Evolutionary conservation across 2,113 vertebrate species (phyloP).

Genomic region (Tupaia chinensis): DNA sequence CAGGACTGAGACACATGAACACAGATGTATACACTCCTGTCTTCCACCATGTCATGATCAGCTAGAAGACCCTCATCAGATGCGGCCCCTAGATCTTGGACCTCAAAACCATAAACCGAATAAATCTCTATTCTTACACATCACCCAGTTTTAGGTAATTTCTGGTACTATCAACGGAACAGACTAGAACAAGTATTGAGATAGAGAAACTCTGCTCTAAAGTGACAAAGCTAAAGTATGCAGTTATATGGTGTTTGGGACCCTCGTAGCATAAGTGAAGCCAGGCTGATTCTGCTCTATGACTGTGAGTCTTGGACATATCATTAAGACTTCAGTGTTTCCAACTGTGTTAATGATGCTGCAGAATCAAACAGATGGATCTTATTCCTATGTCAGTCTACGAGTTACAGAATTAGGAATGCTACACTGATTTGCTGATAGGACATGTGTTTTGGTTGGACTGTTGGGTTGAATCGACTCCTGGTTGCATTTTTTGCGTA

Average conservation of each 20-base stretch:
- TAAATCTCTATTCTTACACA: too few species aligned
- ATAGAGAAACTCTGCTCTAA: background rate
- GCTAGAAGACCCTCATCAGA: too few species aligned
- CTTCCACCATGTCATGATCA: too few species aligned
- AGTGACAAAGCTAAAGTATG: background rate
- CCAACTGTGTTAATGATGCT: constrained; percentile 63
- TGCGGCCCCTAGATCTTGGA: too few species aligned
- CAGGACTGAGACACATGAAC: too few species aligned
- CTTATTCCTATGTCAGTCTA: background rate
- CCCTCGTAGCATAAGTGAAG: background rate
- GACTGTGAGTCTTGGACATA: constrained; percentile 15
- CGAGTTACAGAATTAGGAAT: background rate
- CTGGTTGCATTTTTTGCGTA: too few species aligned
- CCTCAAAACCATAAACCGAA: too few species aligned
- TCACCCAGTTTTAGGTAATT: too few species aligned
- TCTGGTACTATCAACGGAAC: too few species aligned
- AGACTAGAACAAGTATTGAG: background rate
- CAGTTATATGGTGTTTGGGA: constrained; percentile 7
- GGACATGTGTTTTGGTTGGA: background rate
- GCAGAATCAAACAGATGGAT: constrained; percentile 1
- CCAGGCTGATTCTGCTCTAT: constrained; percentile 53
- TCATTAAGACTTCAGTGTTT: constrained; percentile 11
- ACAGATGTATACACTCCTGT: too few species aligned
- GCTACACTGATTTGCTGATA: background rate
- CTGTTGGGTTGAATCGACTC: too few species aligned